A percentile compares a stretch with the other conserved stretches of the same genome.
phyloP scores from a whole-genome alignment of 2,113 vertebrate species.

The Planiliza haematocheilus region DNA sequence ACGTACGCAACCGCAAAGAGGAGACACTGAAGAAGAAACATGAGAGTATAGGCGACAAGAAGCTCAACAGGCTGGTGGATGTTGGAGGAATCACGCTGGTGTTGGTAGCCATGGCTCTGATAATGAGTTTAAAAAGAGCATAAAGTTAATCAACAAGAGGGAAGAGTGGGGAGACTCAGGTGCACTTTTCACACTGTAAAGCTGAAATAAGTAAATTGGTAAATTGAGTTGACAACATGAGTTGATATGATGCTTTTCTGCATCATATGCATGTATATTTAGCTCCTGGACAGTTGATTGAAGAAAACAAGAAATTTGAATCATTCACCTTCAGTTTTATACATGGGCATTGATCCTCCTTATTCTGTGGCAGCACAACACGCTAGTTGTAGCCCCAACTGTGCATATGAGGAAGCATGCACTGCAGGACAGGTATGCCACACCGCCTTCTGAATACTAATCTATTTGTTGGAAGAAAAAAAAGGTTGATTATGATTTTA shows the following conservation, averaged over 20 bases:
- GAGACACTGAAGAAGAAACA: conserved; percentile 56
- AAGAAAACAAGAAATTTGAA: background rate
- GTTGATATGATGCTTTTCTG: background rate
- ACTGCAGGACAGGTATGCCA: background rate
- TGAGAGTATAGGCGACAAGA: background rate
- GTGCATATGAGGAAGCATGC: background rate
- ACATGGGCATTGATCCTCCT: no score
- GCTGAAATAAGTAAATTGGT: background rate
- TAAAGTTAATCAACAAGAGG: background rate
- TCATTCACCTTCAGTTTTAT: no score
- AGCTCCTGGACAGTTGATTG: background rate
- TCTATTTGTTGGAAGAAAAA: background rate
- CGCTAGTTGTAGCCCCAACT: background rate
- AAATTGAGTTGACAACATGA: background rate
- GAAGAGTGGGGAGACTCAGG: no score
- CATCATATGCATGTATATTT: background rate
- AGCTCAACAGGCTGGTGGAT: conserved; percentile 28
- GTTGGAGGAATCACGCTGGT: conserved; percentile 35
- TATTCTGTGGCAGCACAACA: background rate
- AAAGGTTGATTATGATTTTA: no score
- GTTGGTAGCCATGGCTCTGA: background rate
- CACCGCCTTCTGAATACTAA: background rate
- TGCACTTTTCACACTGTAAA: no score
- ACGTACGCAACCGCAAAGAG: conserved; percentile 68
- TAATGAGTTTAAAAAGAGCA: conserved; percentile 11